Base-by-base conservation (phyloP, 2,113 vertebrate genomes). In the Rostratula benghalensis region DNA sequence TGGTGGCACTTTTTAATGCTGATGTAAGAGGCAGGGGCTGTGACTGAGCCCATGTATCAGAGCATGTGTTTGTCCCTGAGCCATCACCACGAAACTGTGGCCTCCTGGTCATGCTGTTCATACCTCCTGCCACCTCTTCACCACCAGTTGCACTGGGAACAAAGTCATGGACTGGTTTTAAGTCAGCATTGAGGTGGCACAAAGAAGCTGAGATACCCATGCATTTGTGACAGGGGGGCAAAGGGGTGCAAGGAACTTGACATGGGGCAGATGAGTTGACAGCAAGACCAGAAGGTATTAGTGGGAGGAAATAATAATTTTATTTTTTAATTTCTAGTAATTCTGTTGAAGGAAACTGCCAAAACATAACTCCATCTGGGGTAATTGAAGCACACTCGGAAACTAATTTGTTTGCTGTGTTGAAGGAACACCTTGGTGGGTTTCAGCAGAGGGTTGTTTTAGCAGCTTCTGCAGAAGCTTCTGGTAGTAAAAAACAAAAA, bases 161-260 rank as follows among this genome's bases (percentile, higher is more conserved):
- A 48, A 68, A 84, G 9, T 2, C 60, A 9, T 23, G 6, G 37
- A 1, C 73, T 37, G 30, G 21, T 33, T 30, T 56, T 23, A 51
- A 20, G 41, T n/a, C 25, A 2, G 17, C 1, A 0, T 48, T n/a
- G 37, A 16, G 11, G 37, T 21, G n/a, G 33, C 5, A 0, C 2
- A 24, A 30, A n/a, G 45, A 9, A 57, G 60, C 54, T 6, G 59
- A 60, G 76, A 5, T 53, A 18, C 23, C 28, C 1, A 0, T 23
- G 48, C 2, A 0, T 10, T 51, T 27, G 41, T n/a, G 6, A 6
- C 9, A 2, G 35, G 51, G 53, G 46, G 19, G 9, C 33, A 10
- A 10, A 15, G 51, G 54, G 16, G 1, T 25, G 51, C n/a, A 39
- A 80, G 51, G 74, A 65, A 6, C 27, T 8, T n/a, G 50, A 2